A percentile compares a stretch with the other conserved stretches of the same genome.
Evolutionary conservation across 2,113 vertebrate genomes (phyloP).

Genomic region (Lipophrys pholis): DNA sequence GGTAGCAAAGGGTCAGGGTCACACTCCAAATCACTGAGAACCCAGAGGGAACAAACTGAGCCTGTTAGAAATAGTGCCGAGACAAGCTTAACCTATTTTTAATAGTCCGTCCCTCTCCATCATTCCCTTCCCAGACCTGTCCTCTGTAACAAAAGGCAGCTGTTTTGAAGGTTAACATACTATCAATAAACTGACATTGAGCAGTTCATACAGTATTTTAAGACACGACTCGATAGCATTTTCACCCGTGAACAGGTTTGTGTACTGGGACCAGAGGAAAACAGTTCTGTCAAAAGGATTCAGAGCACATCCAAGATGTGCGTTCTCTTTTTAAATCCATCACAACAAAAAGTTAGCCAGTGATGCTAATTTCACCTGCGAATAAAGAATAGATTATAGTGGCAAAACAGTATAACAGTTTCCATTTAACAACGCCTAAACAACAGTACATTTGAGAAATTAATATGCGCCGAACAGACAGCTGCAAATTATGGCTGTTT

Average conservation of each 20-base stretch:
- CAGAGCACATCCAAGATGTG: slow-evolving; percentile 2
- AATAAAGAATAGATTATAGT: slow-evolving; percentile 36
- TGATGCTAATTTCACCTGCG: slow-evolving; percentile 18
- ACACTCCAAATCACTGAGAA: slow-evolving; percentile 66
- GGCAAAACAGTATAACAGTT: slow-evolving; percentile 43
- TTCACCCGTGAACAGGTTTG: slow-evolving; percentile 6
- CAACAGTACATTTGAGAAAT: slow-evolving; percentile 62
- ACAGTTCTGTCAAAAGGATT: slow-evolving; percentile 5
- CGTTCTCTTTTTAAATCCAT: slow-evolving; percentile 9
- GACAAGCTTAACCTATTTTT: slow-evolving; percentile 79
- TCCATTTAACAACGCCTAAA: slow-evolving; percentile 52
- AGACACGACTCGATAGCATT: slow-evolving; percentile 41
- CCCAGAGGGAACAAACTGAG: slow-evolving; percentile 66
- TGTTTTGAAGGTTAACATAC: slow-evolving; percentile 74
- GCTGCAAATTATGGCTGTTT: slow-evolving; percentile 70
- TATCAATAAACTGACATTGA: slow-evolving; percentile 71
- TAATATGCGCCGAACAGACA: slow-evolving; percentile 68
- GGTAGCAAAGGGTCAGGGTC: slow-evolving; percentile 68
- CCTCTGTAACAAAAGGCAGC: slow-evolving; percentile 59
- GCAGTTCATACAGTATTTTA: slow-evolving; percentile 54
- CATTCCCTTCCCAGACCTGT: slow-evolving; percentile 57
- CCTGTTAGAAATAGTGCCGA: slow-evolving; percentile 74
- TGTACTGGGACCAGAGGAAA: not conserved
- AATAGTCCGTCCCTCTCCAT: slow-evolving; percentile 70
- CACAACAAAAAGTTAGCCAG: slow-evolving; percentile 41